Evolutionary conservation across 2,113 vertebrate species (phyloP), one percentile per base, ranked within the genome.

Genomic region (Protobothrops flavoviridis): DNA sequence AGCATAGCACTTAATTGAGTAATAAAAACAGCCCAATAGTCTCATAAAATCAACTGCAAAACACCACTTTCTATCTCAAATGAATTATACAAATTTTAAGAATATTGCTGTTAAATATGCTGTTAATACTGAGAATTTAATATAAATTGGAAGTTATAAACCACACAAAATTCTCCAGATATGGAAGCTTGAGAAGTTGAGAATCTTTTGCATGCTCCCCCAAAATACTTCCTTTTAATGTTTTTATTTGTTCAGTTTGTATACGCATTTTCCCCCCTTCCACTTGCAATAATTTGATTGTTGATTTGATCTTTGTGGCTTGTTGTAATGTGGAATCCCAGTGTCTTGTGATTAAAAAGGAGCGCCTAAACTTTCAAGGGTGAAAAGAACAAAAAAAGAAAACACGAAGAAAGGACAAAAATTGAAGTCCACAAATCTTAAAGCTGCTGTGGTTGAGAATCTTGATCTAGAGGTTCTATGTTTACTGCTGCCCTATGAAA

Each of bases 281-380:
- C 2, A 15, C 86, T 64, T 59, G 94, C 94, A 93, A 93, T 48
- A 0, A 87, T 89, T 91, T 93, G 91, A 56, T 10, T 95, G 97
- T 96, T 96, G 94, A 0, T 1, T 95, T 93, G 94, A 96, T 96
- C 96, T 93, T 90, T 87, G 94, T 95, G 50, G 95, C 90, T 92
- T 96, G 96, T 96, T 95, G 94, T 94, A 92, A 95, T 94, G 59
- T 90, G 95, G 93, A 92, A 33, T 95, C 95, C 96, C 96, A 92
- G 94, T 97, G 96, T 91, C 93, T 95, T 74, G 45, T 95, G 95
- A 95, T 95, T 95, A 94, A 97, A 92, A 94, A 64, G 45, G n/a
- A 43, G 91, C 87, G 90, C 95, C 81, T 97, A 95, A 95, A 88
- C 57, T 96, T 93, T 96, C 93, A 1, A 12, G 94, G 91, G 90